These are phyloP conservation scores for Scatophagus argus DNA, from an alignment of 2,113 vertebrate species.

Conservation along the genomic window DNA sequence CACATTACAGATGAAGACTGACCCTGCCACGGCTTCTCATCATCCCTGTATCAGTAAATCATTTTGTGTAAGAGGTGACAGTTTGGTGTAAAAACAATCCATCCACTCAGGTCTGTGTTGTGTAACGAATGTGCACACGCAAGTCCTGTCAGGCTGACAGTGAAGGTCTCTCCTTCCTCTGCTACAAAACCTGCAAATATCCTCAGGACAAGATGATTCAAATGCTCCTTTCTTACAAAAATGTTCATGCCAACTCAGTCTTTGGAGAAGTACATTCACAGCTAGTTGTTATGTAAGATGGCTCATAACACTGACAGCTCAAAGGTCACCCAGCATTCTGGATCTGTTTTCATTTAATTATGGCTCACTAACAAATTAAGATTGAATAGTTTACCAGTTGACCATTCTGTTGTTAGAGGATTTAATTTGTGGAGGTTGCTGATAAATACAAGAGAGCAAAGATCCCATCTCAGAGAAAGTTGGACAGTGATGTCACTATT, in stretches of 20 bases:
- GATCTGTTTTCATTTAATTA: conserved; percentile 19
- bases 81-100: conserved; percentile 9
- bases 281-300: neutral
- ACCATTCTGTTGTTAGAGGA: neutral
- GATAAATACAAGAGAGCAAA: neutral
- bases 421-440: conserved; percentile 18
- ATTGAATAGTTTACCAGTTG: conserved; percentile 18
- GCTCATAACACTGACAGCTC: conserved; percentile 3
- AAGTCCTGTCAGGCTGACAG: neutral
- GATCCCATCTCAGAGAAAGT: neutral
- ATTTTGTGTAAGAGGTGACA: conserved; percentile 23
- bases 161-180: neutral
- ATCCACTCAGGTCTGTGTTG: neutral
- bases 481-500: neutral
- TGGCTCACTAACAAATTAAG: neutral
- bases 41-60: conserved; percentile 19
- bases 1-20: conserved; percentile 53
- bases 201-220: neutral
- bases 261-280: neutral
- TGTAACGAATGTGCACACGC: neutral
- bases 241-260: neutral
- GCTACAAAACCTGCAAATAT: neutral
- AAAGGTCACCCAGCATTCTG: conserved; percentile 11
- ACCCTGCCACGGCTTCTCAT: conserved; percentile 17
- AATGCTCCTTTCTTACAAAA: neutral